Evolutionary conservation across 2,797 vertebrate species (phyloP).

Genomic region (Champsocephalus gunnari): DNA sequence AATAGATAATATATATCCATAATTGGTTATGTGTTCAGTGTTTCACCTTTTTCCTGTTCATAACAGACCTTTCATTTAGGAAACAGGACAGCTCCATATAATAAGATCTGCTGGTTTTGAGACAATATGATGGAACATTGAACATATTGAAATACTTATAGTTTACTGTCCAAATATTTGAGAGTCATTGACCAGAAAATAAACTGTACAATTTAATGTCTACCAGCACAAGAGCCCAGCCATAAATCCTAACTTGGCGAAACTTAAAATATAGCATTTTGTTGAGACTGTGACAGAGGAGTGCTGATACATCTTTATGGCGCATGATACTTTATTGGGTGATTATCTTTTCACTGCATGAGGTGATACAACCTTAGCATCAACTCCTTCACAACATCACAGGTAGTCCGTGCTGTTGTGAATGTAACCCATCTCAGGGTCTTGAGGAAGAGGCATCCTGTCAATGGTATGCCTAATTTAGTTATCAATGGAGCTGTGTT

Average conservation of each 20-base stretch:
- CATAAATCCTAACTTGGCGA: conserved; percentile 32
- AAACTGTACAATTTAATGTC: conserved; percentile 8
- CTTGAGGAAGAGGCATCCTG: conserved; percentile 5
- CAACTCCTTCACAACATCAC: conserved; percentile 7
- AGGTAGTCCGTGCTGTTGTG: background rate
- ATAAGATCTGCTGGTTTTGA: conserved; percentile 1
- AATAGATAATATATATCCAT: too few relatives aligned
- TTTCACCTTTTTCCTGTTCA: background rate
- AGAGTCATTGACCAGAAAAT: conserved; percentile 18
- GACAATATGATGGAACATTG: conserved; percentile 1
- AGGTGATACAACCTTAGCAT: conserved; percentile 16
- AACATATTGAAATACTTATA: conserved; percentile 25
- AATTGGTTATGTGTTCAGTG: background rate
- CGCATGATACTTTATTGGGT: conserved; percentile 42
- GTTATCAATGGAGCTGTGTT: background rate
- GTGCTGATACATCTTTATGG: conserved; percentile 51
- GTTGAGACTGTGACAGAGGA: conserved; percentile 29
- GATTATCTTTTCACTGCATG: conserved; percentile 49
- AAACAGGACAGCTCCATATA: background rate
- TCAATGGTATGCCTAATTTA: background rate
- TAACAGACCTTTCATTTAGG: background rate
- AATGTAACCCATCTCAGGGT: background rate
- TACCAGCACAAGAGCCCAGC: background rate
- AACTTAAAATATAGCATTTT: conserved; percentile 29
- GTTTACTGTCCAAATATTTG: conserved; percentile 36